A percentile compares a stretch with the other conserved stretches of the same genome.
These are phyloP conservation scores for Rhagoletis zephyria DNA, from an alignment of 1,140 invertebrate species.

Conservation along the genomic window DNA sequence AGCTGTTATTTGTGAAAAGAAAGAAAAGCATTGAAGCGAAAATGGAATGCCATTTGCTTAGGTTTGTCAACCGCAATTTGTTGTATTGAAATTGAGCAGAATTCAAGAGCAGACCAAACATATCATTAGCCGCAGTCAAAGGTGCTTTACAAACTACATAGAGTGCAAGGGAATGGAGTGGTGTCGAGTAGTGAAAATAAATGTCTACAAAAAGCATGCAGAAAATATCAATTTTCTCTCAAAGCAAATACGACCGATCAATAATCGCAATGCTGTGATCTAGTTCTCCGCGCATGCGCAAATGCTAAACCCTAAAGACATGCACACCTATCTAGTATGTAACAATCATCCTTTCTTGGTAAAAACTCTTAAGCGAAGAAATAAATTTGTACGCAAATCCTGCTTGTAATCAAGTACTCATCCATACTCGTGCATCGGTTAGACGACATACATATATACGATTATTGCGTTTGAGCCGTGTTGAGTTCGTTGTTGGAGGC, in stretches of 20 bases:
- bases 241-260: background rate
- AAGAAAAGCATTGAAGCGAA: slow-evolving; percentile 17
- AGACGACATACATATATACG: background rate
- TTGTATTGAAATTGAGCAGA: slow-evolving; percentile 41
- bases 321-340: background rate
- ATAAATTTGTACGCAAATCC: slow-evolving; percentile 21
- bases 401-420: slow-evolving; percentile 9
- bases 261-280: slow-evolving; percentile 25
- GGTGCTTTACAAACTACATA: background rate
- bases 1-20: background rate
- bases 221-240: slow-evolving; percentile 35
- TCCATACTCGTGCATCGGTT: background rate
- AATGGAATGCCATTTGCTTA: slow-evolving; percentile 39
- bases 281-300: slow-evolving; percentile 41
- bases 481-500: slow-evolving; percentile 11
- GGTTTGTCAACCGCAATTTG: slow-evolving; percentile 50
- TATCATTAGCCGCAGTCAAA: slow-evolving; percentile 42
- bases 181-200: background rate
- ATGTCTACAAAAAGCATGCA: background rate
- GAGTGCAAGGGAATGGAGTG: background rate
- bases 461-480: background rate
- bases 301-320: background rate
- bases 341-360: background rate
- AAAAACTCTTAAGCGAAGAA: background rate
- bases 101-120: slow-evolving; percentile 22